A percentile compares a stretch with the other conserved stretches of the same genome.
Evolutionary conservation across 2,888 invertebrate genomes (phyloP).

Genomic region (Amiota minor): DNA sequence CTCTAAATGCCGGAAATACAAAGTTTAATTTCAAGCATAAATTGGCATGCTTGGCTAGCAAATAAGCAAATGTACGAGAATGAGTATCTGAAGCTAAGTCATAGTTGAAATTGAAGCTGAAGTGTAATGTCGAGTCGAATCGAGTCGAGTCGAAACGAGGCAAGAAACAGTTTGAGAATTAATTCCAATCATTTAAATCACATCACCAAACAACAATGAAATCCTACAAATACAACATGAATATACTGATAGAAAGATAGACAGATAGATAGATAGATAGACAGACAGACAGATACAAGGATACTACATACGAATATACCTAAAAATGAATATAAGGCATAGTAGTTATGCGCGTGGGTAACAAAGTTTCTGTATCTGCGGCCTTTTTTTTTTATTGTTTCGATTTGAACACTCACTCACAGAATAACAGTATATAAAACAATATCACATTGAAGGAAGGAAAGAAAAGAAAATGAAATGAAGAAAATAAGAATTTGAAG

Average conservation of each 20-base stretch:
- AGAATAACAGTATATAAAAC: too few relatives aligned
- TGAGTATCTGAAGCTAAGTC: conserved; percentile 8
- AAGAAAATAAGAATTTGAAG: conserved; percentile 63
- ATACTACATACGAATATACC: conserved; percentile 39
- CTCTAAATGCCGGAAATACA: conserved; percentile 15
- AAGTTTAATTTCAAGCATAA: conserved; percentile 23
- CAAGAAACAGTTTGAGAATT: conserved; percentile 54
- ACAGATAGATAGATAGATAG: conserved; percentile 19
- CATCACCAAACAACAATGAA: conserved; percentile 41
- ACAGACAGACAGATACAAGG: conserved; percentile 24
- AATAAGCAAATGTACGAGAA: neutral
- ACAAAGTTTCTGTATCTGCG: conserved; percentile 24
- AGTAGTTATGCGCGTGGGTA: too few relatives aligned
- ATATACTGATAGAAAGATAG: neutral
- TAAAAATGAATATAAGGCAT: conserved; percentile 20
- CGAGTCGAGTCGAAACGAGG: conserved; percentile 21
- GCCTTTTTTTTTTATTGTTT: conserved; percentile 37
- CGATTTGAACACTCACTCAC: too few relatives aligned
- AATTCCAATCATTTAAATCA: conserved; percentile 68
- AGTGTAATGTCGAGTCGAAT: neutral
- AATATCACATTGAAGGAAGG: too few relatives aligned
- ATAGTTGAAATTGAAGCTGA: neutral
- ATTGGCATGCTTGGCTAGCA: conserved; percentile 25
- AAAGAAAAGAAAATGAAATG: conserved; percentile 44
- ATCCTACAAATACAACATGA: conserved; percentile 15